Evolutionary conservation across 2,888 invertebrate genomes (phyloP), one percentile per base, ranked within the genome.

Genomic region (Helleia helle): DNA sequence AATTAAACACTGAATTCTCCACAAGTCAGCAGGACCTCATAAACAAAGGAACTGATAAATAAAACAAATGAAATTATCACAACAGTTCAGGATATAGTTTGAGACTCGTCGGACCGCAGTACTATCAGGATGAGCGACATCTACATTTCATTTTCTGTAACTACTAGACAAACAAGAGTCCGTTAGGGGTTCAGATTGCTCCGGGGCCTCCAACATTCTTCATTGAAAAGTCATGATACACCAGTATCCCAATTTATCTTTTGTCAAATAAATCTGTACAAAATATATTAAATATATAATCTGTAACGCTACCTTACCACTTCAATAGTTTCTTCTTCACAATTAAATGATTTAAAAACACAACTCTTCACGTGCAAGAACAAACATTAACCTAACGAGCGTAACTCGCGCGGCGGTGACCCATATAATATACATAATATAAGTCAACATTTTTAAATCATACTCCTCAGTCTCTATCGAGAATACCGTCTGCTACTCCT

Each of bases 261-360:
- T 83, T 73, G 83, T 83, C 84, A 86, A 85, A 84, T 84, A 83
- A 81, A 81, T 84, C 85, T 81, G 84, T 86, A 86, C 86, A 86
- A 86, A 86, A 86, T 86, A 85, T 85, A 86, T 84, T 81, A 83
- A 83, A 84, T 83, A 84, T 84, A 86, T 86, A 81, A 80, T 81
- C 85, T 86, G 85, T 83, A 81, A 80, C 79, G 83, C 84, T 85
- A 81, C 81, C 79, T 83, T 80, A 83, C 80, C 69, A 79, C 77
- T 58, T 77, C 80, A 77, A 81, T 74, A 80, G 81, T 75, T 75
- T 81, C 74, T 72, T 79, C 79, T 81, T 79, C 77, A 77, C 81
- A 77, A 81, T 79, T 80, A 80, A 81, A 83, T 76, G 80, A 80
- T 83, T 83, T 81, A 73, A 76, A 73, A 83, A 86, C 85, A 86